Evolutionary conservation across 2,113 vertebrate genomes (phyloP).

Genomic region (cat (Felis catus)): F.catus_Fca126_mat1.0 CM031421.1:72056501-72057000

Average conservation of each 20-base stretch:
- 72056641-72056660: background rate
- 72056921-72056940: no score
- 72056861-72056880: no score
- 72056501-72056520: background rate
- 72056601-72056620: background rate
- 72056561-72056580: background rate
- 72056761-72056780: no score
- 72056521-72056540: slow-evolving; percentile 14
- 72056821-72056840: no score
- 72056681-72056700: background rate
- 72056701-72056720: slow-evolving; percentile 48
- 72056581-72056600: background rate
- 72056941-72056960: slow-evolving; percentile 32
- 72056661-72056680: background rate
- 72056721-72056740: background rate
- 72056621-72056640: slow-evolving; percentile 1
- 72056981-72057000: background rate
- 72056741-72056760: no score
- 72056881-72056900: no score
- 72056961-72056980: background rate
- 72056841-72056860: no score
- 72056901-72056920: no score
- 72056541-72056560: background rate
- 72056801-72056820: no score
- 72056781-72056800: no score